Conservation (phyloP, 30 jellyfish, hydroid and myxozoan species). For the Turritopsis dohrnii region DNA sequence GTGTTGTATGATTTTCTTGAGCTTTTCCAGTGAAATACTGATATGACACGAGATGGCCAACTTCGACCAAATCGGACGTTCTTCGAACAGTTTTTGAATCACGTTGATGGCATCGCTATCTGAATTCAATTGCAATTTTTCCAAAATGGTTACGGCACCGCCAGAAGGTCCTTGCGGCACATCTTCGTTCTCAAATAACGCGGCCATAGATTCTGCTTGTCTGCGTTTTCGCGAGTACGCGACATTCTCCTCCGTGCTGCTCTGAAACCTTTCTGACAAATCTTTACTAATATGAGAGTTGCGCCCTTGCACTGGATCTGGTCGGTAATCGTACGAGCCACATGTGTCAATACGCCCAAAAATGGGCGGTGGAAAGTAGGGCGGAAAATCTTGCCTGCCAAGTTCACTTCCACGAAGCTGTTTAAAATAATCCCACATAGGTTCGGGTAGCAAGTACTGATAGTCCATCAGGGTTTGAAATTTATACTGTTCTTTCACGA, state of each 20-base stretch:
- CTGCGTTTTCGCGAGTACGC: constrained; percentile 44
- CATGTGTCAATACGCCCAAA: constrained; percentile 65
- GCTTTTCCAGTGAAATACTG: constrained; percentile 31
- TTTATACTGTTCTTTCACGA: constrained; percentile 39
- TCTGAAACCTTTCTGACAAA: not conserved
- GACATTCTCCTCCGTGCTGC: constrained; percentile 15
- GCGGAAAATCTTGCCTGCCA: constrained; percentile 45
- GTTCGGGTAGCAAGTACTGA: constrained; percentile 62
- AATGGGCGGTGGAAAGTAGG: constrained; percentile 57
- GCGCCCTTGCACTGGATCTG: constrained; percentile 27
- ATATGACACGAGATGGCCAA: constrained; percentile 50
- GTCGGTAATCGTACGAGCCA: constrained; percentile 64
- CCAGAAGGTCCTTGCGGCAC: constrained; percentile 62
- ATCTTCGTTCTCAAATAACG: constrained; percentile 41
- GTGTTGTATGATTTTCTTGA: constrained; percentile 51
- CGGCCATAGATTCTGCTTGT: constrained; percentile 69
- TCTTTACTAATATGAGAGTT: constrained; percentile 29
- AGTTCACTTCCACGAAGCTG: constrained; percentile 45
- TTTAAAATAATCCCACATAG: constrained; percentile 51
- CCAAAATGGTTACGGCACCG: constrained; percentile 37
- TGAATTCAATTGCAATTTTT: constrained; percentile 28
- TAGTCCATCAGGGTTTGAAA: constrained; percentile 71
- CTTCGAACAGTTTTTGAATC: constrained; percentile 39
- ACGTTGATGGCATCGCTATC: constrained; percentile 33
- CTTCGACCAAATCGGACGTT: constrained; percentile 78